phyloP scores from a whole-genome alignment of 53 echinoderm and acorn worm species.

The Arbacia lixula region DNA sequence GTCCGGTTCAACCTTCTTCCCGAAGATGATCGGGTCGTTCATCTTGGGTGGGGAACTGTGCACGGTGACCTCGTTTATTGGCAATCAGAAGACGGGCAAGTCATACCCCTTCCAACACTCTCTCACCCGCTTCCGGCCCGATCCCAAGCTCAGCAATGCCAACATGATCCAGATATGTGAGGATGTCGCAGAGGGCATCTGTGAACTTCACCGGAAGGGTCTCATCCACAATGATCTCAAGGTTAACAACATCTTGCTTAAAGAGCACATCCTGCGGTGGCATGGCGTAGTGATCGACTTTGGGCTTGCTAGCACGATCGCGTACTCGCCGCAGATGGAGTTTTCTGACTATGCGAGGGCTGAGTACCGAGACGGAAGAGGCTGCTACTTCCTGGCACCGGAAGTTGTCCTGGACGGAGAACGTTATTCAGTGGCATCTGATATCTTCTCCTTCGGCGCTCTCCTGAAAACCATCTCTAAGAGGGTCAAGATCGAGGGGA shows the following conservation, averaged over 20 bases:
- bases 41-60: conserved; percentile 9
- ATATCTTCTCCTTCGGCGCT: conserved; percentile 18
- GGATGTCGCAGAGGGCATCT: conserved; percentile 20
- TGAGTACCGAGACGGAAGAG: conserved; percentile 9
- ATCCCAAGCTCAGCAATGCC: not conserved
- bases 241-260: conserved; percentile 16
- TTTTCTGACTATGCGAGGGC: conserved; percentile 10
- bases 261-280: conserved; percentile 5
- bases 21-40: conserved; percentile 23
- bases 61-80: conserved; percentile 29
- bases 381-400: conserved; percentile 15
- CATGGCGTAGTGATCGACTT: conserved; percentile 23
- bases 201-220: conserved; percentile 26
- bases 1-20: conserved; percentile 27
- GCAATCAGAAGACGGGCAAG: conserved; percentile 6
- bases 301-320: conserved; percentile 7
- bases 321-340: conserved; percentile 4
- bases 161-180: conserved; percentile 25
- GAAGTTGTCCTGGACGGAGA: conserved; percentile 26
- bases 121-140: not conserved
- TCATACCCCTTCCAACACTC: conserved; percentile 7
- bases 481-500: not conserved
- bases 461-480: conserved; percentile 9
- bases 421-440: conserved; percentile 14
- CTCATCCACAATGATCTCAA: conserved; percentile 27